These are phyloP conservation scores for Calyptomena viridis DNA, from an alignment of 2,113 vertebrate species.

Conservation along the genomic window DNA sequence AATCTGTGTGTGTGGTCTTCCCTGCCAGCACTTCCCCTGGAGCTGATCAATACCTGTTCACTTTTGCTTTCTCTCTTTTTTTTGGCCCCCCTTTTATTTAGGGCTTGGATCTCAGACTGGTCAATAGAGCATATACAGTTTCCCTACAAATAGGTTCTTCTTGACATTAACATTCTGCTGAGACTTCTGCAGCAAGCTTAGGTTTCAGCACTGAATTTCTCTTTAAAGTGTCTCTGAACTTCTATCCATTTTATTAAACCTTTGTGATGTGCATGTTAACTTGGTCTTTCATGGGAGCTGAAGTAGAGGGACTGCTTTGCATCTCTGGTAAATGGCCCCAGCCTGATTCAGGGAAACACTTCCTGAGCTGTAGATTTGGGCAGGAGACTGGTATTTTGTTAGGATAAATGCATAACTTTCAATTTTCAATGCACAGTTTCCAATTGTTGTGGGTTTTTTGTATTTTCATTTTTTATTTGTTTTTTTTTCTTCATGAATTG, in stretches of 20 bases:
- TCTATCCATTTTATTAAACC: background rate
- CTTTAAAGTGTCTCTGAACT: background rate
- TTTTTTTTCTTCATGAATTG: background rate
- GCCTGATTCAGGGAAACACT: background rate
- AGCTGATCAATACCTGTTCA: background rate
- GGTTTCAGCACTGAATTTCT: background rate
- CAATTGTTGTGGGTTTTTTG: background rate
- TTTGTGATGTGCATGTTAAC: background rate
- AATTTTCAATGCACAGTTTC: no score
- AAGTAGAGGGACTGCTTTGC: background rate
- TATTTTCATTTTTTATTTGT: background rate
- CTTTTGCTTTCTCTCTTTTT: background rate
- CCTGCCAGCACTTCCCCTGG: background rate
- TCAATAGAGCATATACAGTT: background rate
- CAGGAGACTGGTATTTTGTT: background rate
- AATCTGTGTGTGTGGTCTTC: background rate
- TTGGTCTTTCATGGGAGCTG: background rate
- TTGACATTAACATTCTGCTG: background rate
- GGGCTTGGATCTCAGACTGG: background rate
- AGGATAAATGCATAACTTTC: background rate
- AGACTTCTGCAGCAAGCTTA: background rate
- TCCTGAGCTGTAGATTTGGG: background rate
- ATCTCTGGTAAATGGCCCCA: background rate
- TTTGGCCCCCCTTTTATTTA: background rate
- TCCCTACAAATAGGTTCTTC: background rate